Conservation (phyloP, 2,888 invertebrate genomes). For the Conistra vaccinii region DNA sequence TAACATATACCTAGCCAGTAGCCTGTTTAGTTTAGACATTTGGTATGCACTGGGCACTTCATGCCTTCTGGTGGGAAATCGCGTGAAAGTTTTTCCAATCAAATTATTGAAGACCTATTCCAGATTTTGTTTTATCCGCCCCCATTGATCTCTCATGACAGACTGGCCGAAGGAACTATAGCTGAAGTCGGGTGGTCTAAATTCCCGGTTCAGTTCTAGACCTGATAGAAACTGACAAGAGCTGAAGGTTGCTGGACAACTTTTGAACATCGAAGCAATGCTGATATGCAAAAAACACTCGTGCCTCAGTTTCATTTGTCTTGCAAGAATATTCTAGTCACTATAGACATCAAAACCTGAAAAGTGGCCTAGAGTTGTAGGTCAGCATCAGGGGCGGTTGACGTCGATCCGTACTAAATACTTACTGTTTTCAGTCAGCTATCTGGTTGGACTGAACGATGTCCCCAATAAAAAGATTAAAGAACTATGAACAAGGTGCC, state of each 20-base stretch:
- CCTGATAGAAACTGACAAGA: background rate
- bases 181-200: background rate
- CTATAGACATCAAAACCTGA: background rate
- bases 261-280: constrained; percentile 1
- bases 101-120: background rate
- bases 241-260: background rate
- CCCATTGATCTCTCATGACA: background rate
- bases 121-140: background rate
- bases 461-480: background rate
- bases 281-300: background rate
- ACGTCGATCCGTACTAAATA: too few relatives aligned
- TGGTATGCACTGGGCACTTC: constrained; percentile 37
- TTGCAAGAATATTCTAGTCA: background rate
- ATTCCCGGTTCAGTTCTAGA: background rate
- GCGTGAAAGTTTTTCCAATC: background rate
- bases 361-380: background rate
- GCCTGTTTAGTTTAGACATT: constrained; percentile 62
- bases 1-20: constrained; percentile 18
- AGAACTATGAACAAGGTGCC: background rate
- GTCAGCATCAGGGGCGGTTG: background rate
- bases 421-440: background rate
- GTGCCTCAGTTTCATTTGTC: background rate
- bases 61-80: constrained; percentile 1
- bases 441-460: background rate
- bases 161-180: background rate